These are phyloP conservation scores for Catharus ustulatus DNA, from an alignment of 2,797 vertebrate species.

Conservation along the genomic window DNA sequence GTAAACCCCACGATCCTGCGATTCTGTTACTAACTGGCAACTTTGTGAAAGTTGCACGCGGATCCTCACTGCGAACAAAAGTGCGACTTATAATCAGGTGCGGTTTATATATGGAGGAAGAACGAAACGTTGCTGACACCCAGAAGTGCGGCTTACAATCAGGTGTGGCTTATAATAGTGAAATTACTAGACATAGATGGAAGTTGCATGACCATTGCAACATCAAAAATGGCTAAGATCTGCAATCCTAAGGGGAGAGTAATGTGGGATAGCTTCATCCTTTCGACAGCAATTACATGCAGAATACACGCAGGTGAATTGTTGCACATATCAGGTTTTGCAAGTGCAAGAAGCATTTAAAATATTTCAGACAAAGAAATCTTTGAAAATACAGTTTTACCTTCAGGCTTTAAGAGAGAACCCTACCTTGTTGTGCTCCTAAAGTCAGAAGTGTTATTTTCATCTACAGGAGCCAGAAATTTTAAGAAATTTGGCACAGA, in stretches of 20 bases:
- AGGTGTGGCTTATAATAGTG: too few species aligned
- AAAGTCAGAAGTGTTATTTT: conserved; percentile 87
- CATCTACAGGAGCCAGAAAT: conserved; percentile 96
- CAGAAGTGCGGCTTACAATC: too few species aligned
- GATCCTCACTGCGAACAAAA: too few species aligned
- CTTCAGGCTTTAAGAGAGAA: background rate
- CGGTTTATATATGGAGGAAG: too few species aligned
- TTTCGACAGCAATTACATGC: background rate
- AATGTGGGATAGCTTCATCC: background rate
- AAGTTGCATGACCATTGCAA: background rate
- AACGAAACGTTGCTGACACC: too few species aligned
- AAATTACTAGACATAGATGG: background rate
- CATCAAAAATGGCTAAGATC: background rate
- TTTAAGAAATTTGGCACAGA: conserved; percentile 99
- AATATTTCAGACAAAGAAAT: conserved; percentile 16
- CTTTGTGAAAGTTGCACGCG: too few species aligned
- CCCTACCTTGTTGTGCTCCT: conserved; percentile 87
- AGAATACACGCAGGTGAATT: background rate
- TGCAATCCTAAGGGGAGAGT: background rate
- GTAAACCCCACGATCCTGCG: too few species aligned
- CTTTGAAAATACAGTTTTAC: conserved; percentile 42
- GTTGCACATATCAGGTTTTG: background rate
- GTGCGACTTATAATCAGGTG: too few species aligned
- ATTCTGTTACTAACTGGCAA: too few species aligned
- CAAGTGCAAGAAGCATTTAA: background rate